These are phyloP conservation scores for Eupithecia tripunctaria DNA, from an alignment of 2,888 invertebrate species.

Conservation along the genomic window DNA sequence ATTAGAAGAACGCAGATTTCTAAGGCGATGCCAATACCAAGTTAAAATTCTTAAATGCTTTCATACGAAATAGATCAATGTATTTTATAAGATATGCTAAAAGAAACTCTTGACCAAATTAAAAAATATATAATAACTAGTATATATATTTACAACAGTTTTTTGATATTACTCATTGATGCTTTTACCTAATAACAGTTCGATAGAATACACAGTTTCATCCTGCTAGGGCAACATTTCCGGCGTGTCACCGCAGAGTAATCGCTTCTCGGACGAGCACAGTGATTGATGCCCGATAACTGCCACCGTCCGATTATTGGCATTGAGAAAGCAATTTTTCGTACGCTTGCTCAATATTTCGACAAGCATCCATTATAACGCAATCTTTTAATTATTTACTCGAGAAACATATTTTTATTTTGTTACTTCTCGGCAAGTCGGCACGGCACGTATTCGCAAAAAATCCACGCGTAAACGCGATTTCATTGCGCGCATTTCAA, in stretches of 20 bases:
- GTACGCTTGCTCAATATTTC: conserved; percentile 39
- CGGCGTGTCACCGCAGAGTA: conserved; percentile 59
- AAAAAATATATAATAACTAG: too few species aligned
- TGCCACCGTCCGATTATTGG: conserved; percentile 50
- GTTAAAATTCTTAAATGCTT: background rate
- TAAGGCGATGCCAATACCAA: background rate
- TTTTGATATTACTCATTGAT: background rate
- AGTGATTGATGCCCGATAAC: conserved; percentile 64
- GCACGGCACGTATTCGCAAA: conserved; percentile 7
- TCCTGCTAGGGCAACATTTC: conserved; percentile 38
- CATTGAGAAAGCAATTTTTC: conserved; percentile 52
- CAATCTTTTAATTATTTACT: conserved; percentile 35
- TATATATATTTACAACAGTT: too few species aligned
- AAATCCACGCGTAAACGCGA: background rate
- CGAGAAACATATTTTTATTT: conserved; percentile 8
- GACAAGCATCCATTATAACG: conserved; percentile 23
- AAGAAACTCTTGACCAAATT: too few species aligned
- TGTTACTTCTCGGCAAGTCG: background rate
- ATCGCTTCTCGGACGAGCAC: conserved; percentile 60
- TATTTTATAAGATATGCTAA: too few species aligned
- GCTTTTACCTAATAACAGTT: background rate
- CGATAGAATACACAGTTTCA: background rate
- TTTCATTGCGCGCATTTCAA: background rate
- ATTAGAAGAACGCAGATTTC: background rate
- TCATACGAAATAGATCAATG: background rate